These are phyloP conservation scores for Grallaria varia DNA, from an alignment of 2,113 vertebrate species.

Conservation along the genomic window DNA sequence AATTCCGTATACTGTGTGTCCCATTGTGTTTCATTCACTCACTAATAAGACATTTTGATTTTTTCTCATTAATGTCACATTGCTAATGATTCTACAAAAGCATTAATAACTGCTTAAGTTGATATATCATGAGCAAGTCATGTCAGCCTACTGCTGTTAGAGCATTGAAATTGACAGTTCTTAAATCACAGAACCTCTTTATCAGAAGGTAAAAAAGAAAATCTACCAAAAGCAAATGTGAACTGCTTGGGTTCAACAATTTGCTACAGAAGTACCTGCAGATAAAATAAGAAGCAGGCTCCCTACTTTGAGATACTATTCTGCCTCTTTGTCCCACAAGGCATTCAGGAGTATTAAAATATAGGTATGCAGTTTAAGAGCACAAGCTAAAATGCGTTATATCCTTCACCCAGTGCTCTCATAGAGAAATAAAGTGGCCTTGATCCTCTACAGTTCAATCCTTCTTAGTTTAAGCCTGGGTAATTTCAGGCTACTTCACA, in stretches of 20 bases:
- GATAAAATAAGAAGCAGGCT: not conserved
- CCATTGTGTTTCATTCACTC: not conserved
- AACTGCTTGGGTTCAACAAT: not conserved
- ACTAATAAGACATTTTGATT: not conserved
- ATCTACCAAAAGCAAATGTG: not conserved
- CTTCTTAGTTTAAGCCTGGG: conserved; percentile 35
- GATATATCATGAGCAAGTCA: not conserved
- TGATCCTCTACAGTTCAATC: conserved; percentile 34
- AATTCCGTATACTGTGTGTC: not conserved
- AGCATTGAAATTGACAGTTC: not conserved
- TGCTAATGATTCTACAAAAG: not conserved
- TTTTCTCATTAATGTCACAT: not conserved
- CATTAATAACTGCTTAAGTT: not conserved
- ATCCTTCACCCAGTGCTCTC: not conserved
- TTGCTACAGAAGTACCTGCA: not conserved
- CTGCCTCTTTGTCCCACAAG: not conserved
- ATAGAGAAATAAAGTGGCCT: conserved; percentile 22
- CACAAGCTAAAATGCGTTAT: not conserved
- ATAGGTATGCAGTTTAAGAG: not conserved
- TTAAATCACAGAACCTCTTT: not conserved
- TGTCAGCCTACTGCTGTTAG: not conserved
- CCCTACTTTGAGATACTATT: not conserved
- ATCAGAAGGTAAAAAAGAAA: not conserved
- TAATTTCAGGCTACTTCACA: conserved; percentile 45
- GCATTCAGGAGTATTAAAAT: not conserved